These are phyloP conservation scores for Spilosoma lubricipeda DNA, from an alignment of 2,888 invertebrate genomes.

Conservation along the genomic window DNA sequence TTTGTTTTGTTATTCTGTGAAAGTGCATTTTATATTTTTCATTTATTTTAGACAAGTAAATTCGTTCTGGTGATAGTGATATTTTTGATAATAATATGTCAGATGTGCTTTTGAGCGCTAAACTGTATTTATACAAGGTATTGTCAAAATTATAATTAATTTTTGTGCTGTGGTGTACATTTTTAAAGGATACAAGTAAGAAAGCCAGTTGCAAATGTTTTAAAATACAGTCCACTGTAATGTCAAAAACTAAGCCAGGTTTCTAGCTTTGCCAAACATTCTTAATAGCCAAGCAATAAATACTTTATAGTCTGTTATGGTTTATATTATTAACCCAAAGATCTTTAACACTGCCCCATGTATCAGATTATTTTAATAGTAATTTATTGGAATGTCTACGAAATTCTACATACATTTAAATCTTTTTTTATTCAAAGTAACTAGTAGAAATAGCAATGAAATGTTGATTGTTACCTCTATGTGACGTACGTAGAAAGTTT, in stretches of 20 bases:
- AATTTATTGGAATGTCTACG: neutral
- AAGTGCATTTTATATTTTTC: constrained; percentile 24
- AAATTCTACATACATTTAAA: neutral
- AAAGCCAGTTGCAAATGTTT: neutral
- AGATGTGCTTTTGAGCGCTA: constrained; percentile 38
- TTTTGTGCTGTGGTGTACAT: neutral
- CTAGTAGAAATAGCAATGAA: neutral
- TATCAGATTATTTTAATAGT: neutral
- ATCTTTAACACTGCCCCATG: neutral
- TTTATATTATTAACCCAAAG: neutral
- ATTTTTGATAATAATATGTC: constrained; percentile 50
- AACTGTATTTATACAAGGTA: constrained; percentile 25
- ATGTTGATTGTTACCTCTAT: neutral
- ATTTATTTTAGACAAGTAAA: constrained; percentile 24
- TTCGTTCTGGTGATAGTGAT: constrained; percentile 37
- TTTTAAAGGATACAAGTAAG: neutral
- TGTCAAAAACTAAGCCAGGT: neutral
- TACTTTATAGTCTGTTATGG: neutral
- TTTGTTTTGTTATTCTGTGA: constrained; percentile 23
- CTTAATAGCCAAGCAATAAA: neutral
- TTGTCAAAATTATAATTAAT: constrained; percentile 13
- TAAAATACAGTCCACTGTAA: neutral
- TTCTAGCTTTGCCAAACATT: neutral
- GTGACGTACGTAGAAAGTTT: neutral
- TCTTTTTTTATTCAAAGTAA: neutral